A percentile compares a stretch with the other conserved stretches of the same genome.
Conservation (phyloP, 2,888 invertebrate species). For the Mimas tiliae region DNA sequence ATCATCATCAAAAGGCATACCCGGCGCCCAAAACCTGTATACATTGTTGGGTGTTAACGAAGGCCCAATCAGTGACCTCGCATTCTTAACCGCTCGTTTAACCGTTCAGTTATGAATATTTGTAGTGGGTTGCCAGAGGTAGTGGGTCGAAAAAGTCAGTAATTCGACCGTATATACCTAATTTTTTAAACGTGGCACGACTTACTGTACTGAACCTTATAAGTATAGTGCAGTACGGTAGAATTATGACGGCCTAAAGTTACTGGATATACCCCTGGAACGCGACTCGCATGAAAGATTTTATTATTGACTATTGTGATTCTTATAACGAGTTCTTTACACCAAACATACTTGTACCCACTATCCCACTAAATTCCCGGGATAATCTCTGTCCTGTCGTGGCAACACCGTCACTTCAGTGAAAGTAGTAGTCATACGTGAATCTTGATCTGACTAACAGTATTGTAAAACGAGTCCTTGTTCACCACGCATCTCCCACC, state of each 20-base stretch:
- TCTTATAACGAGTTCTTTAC: no score
- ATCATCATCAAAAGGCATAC: no score
- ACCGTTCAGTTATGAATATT: not conserved
- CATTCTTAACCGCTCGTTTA: not conserved
- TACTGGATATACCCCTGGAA: no score
- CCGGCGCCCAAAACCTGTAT: not conserved
- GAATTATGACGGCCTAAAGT: no score
- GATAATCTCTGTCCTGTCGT: not conserved
- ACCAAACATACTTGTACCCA: no score
- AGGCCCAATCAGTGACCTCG: not conserved
- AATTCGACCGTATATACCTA: not conserved
- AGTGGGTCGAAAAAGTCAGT: not conserved
- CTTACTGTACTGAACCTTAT: no score
- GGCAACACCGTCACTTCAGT: conserved; percentile 3
- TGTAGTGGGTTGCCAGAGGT: not conserved
- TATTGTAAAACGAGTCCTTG: conserved; percentile 17
- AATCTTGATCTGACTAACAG: conserved; percentile 13
- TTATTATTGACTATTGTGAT: no score
- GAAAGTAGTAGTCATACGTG: conserved; percentile 4
- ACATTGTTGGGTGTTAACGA: not conserved
- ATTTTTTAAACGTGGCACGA: no score
- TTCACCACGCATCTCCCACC: not conserved
- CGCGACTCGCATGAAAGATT: no score
- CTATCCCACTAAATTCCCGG: not conserved
- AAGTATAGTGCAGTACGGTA: no score